These are phyloP conservation scores for Lumbricus terrestris DNA, from an alignment of 2,888 invertebrate genomes.

Conservation along the genomic window DNA sequence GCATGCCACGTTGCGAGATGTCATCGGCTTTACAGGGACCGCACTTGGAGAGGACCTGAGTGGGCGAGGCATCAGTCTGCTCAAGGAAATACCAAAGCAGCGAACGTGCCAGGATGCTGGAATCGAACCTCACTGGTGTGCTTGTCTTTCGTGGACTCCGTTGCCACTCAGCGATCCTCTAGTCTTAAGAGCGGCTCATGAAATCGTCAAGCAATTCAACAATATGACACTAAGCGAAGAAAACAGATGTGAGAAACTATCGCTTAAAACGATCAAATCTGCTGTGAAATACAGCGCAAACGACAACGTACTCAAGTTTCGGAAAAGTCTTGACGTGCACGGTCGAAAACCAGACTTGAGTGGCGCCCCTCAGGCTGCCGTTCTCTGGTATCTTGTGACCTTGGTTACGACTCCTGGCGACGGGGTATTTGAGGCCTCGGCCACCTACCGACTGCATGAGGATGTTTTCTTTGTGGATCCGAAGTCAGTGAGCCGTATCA, in stretches of 20 bases:
- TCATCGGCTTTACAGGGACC: slow-evolving; percentile 63
- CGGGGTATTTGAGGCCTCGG: slow-evolving; percentile 80
- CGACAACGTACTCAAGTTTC: slow-evolving; percentile 69
- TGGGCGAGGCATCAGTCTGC: slow-evolving; percentile 45
- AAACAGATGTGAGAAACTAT: slow-evolving; percentile 23
- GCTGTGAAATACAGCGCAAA: slow-evolving; percentile 29
- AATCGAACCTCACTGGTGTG: slow-evolving; percentile 52
- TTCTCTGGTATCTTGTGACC: slow-evolving; percentile 74
- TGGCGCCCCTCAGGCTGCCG: slow-evolving; percentile 65
- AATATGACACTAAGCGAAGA: background rate
- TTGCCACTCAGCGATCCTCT: slow-evolving; percentile 26
- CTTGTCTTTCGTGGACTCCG: slow-evolving; percentile 46
- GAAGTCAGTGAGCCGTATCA: slow-evolving; percentile 66
- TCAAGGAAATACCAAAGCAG: slow-evolving; percentile 45
- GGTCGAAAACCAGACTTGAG: slow-evolving; percentile 80
- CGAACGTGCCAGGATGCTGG: slow-evolving; percentile 49
- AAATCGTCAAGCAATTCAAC: slow-evolving; percentile 27
- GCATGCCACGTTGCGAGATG: slow-evolving; percentile 74
- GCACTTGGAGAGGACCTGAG: background rate
- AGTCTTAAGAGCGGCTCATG: slow-evolving; percentile 22
- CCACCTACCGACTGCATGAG: slow-evolving; percentile 54
- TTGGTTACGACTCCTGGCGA: slow-evolving; percentile 73
- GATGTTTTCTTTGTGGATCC: slow-evolving; percentile 19
- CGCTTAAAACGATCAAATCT: slow-evolving; percentile 21
- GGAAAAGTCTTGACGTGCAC: slow-evolving; percentile 74